Percentiles rank a stretch among this genome's conserved stretches.
These are phyloP conservation scores for Sphenodon punctatus DNA, from an alignment of 2,797 vertebrate genomes.

Conservation along the genomic window DNA sequence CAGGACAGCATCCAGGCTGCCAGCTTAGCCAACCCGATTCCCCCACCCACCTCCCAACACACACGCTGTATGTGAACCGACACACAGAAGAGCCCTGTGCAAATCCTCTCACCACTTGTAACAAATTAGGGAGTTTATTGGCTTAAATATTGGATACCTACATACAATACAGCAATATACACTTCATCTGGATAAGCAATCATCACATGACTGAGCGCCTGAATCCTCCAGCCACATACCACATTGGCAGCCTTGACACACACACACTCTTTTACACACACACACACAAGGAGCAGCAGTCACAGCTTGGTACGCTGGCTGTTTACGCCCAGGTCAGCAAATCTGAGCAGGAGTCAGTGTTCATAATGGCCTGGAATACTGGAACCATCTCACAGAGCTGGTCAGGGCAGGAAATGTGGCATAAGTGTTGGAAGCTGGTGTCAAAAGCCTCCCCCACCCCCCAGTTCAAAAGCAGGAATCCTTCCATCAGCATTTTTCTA, in stretches of 20 bases:
- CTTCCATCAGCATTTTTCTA: neutral
- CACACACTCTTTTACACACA: too few species aligned
- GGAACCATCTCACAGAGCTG: neutral
- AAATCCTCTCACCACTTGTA: neutral
- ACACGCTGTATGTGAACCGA: too few species aligned
- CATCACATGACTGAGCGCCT: neutral
- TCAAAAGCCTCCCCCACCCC: fast-evolving
- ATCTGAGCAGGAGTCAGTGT: neutral
- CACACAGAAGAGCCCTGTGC: too few species aligned
- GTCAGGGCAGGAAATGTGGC: neutral
- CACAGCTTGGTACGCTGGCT: neutral
- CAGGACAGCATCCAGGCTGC: too few species aligned
- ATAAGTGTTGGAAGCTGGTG: neutral
- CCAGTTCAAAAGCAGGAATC: neutral
- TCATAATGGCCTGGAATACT: neutral
- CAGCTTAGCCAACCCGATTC: neutral
- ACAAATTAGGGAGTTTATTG: neutral
- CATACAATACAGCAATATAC: neutral
- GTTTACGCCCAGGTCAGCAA: neutral
- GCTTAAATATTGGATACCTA: neutral
- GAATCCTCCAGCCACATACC: neutral
- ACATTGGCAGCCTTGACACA: neutral
- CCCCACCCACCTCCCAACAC: too few species aligned
- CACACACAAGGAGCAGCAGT: too few species aligned
- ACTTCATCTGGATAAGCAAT: neutral